phyloP scores from a whole-genome alignment of 2,113 vertebrate species.

The Spermophilus dauricus region DNA sequence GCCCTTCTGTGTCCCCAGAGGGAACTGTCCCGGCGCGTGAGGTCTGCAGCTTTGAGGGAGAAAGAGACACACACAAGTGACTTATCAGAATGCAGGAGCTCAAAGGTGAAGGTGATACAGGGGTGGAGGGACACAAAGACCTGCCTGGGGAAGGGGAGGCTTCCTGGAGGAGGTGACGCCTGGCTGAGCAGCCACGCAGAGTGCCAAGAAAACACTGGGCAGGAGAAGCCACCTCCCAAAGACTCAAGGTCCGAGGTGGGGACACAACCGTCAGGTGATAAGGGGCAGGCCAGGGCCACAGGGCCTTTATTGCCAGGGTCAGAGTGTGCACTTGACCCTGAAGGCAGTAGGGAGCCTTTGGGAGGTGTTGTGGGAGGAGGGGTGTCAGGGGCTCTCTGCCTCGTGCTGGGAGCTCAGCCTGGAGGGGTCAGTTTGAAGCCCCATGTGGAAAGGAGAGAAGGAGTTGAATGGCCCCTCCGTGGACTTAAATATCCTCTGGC shows the following conservation, averaged over 20 bases:
- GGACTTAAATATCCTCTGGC: neutral
- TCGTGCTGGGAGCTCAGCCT: neutral
- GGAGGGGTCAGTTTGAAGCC: neutral
- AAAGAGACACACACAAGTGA: neutral
- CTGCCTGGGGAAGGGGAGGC: neutral
- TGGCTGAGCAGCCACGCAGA: neutral
- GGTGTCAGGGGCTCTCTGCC: neutral
- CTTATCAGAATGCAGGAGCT: neutral
- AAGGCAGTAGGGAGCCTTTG: neutral
- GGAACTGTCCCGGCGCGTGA: neutral
- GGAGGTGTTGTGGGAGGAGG: neutral
- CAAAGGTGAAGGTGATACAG: neutral
- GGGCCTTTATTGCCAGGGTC: neutral
- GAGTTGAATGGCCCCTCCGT: neutral
- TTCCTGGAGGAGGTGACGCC: neutral
- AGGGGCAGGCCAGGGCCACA: neutral
- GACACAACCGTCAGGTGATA: neutral
- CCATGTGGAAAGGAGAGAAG: neutral
- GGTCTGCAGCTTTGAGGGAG: neutral
- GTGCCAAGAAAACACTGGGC: neutral
- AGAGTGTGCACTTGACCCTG: slow-evolving; percentile 1
- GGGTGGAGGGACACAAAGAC: neutral
- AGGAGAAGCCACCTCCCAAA: neutral
- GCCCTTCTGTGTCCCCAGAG: neutral
- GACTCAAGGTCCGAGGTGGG: neutral